Evolutionary conservation across 2,888 invertebrate species (phyloP).

Genomic region (Pyrrhia umbra): DNA sequence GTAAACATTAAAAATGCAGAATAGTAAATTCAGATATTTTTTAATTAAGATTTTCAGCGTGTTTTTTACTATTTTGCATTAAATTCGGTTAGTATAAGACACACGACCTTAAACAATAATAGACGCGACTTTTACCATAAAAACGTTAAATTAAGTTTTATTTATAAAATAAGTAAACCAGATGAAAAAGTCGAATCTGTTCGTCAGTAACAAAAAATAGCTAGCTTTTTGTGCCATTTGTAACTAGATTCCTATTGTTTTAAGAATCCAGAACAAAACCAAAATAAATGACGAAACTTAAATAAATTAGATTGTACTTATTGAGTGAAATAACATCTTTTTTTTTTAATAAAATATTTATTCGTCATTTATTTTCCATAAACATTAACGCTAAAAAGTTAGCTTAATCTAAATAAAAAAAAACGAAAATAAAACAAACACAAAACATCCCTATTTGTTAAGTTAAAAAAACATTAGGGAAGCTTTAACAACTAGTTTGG

Average conservation of each 20-base stretch:
- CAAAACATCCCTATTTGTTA: conserved; percentile 71
- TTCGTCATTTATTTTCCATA: conserved; percentile 57
- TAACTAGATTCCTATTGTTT: conserved; percentile 43
- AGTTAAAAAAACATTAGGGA: conserved; percentile 68
- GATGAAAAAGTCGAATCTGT: conserved; percentile 49
- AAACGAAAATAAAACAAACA: conserved; percentile 74
- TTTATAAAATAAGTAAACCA: neutral
- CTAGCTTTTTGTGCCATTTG: conserved; percentile 58
- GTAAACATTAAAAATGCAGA: conserved; percentile 61
- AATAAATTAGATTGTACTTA: too few species aligned
- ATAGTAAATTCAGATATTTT: neutral
- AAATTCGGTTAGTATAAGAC: conserved; percentile 76
- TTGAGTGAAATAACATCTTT: too few species aligned
- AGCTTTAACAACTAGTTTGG: conserved; percentile 68
- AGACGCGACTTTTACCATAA: conserved; percentile 64
- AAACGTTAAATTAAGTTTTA: neutral
- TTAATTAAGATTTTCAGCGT: neutral
- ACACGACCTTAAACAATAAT: conserved; percentile 75
- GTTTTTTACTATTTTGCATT: conserved; percentile 65
- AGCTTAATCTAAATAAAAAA: conserved; percentile 75
- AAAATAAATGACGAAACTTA: conserved; percentile 61
- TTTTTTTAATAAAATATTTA: neutral
- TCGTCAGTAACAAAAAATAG: conserved; percentile 59
- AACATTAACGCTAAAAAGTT: conserved; percentile 72
- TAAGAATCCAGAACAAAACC: conserved; percentile 48